Evolutionary conservation across 1,140 invertebrate genomes (phyloP), one percentile per base, ranked within the genome.

Genomic region (Maconellicoccus hirsutus): DNA sequence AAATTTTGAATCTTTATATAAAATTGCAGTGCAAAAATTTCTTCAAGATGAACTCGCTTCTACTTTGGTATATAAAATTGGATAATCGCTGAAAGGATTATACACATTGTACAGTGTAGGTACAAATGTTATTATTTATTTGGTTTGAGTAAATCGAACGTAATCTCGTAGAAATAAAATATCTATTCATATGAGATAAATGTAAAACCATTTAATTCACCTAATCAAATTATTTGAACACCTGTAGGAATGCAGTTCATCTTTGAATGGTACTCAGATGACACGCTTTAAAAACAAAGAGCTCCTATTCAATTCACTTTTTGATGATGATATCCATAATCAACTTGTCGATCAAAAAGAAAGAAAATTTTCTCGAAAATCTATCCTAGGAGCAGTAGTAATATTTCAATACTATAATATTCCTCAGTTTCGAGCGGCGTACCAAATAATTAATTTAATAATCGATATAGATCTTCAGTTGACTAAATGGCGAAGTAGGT

Each of bases 401-500:
- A 23, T 23, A 26, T 66, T 23, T 22, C 21, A 10, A 66, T 61
- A 66, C 25, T 22, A 66, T 16, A 26, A 12, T 22, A 22, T 23
- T 3, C 61, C 61, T 4, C 22, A 66, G 25, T 66, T 66, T 16
- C 8, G 22, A 4, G 21, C 61, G 6, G 21, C 61, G 10, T 66
- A 66, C 16, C 61, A 66, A 25, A 66, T 66, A 25, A 25, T 66
- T 14, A 66, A 66, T 66, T 66, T 26, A 26, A 66, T 66, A 10
- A 8, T 25, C 61, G 61, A 66, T 26, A 23, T 66, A 6, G 61
- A 66, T 26, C 19, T 66, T 10, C 25, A 26, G 1, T 66, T 66
- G 25, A 26, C 22, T 8, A 66, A 66, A 23, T 66, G 61, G 61
- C 61, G 61, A 10, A 25, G 61, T 66, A 26, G 25, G 61, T 66